Conservation (phyloP, 2,888 invertebrate species). For the Lymantria monacha region DNA sequence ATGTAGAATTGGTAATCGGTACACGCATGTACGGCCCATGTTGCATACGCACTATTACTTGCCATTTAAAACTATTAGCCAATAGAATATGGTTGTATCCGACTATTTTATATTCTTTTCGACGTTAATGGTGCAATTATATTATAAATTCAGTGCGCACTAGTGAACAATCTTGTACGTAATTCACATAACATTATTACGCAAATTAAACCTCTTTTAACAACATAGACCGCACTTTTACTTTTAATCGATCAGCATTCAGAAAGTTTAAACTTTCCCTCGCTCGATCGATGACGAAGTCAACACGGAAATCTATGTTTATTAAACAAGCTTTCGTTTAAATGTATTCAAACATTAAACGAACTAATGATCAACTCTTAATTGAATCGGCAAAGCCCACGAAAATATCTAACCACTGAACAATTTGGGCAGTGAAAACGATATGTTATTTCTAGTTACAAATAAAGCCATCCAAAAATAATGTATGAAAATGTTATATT, state of each 20-base stretch:
- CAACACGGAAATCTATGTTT: constrained; percentile 38
- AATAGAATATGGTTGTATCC: constrained; percentile 14
- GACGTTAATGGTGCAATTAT: constrained; percentile 23
- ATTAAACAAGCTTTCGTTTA: constrained; percentile 36
- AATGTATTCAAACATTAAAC: constrained; percentile 23
- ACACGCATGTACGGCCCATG: too few species aligned
- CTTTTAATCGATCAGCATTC: constrained; percentile 73
- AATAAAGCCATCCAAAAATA: constrained; percentile 21
- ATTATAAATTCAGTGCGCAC: constrained; percentile 32
- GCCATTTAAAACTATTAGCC: constrained; percentile 2
- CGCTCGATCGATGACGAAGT: constrained; percentile 32
- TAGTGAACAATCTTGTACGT: constrained; percentile 17
- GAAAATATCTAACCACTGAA: not conserved
- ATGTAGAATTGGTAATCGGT: too few species aligned
- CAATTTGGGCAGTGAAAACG: not conserved
- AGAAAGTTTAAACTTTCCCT: constrained; percentile 66
- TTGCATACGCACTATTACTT: not conserved
- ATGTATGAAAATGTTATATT: constrained; percentile 18
- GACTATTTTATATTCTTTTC: constrained; percentile 26
- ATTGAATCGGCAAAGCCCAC: constrained; percentile 8
- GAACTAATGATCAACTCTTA: constrained; percentile 16
- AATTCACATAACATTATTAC: constrained; percentile 49
- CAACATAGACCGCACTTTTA: constrained; percentile 54
- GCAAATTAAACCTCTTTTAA: constrained; percentile 48
- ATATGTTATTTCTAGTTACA: constrained; percentile 2